Evolutionary conservation across 2,888 invertebrate genomes (phyloP).

Genomic region (Alsophila aescularia): DNA sequence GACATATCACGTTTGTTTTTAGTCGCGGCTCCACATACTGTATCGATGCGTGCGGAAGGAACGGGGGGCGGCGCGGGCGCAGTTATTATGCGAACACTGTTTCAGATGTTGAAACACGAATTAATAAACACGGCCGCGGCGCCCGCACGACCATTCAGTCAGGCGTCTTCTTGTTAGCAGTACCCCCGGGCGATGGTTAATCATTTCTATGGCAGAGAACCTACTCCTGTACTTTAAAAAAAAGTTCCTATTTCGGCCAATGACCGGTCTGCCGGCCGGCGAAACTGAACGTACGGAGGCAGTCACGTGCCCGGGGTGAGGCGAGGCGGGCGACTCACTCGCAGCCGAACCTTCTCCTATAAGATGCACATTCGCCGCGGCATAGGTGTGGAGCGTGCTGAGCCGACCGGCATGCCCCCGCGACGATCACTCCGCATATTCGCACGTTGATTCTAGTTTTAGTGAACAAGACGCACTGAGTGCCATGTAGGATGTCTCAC

Average conservation of each 20-base stretch:
- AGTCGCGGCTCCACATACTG: slow-evolving; percentile 54
- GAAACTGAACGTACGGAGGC: slow-evolving; percentile 70
- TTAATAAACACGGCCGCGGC: slow-evolving; percentile 59
- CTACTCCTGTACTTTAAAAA: slow-evolving; percentile 63
- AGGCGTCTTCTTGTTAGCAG: slow-evolving; percentile 53
- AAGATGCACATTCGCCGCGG: slow-evolving; percentile 81
- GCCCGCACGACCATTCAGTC: slow-evolving; percentile 55
- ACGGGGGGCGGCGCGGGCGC: slow-evolving; percentile 55
- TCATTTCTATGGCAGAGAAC: slow-evolving; percentile 70
- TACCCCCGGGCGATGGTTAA: slow-evolving; percentile 62
- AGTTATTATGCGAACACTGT: slow-evolving; percentile 66
- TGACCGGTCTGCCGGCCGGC: slow-evolving; percentile 79
- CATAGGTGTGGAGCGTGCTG: slow-evolving; percentile 80
- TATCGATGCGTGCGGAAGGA: slow-evolving; percentile 52
- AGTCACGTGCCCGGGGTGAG: slow-evolving; percentile 85
- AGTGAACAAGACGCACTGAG: slow-evolving; percentile 69
- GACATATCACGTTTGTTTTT: slow-evolving; percentile 55
- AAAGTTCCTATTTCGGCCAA: slow-evolving; percentile 75
- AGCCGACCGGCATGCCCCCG: slow-evolving; percentile 74
- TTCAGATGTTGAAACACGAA: slow-evolving; percentile 53
- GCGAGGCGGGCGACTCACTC: slow-evolving; percentile 77
- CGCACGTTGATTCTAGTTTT: slow-evolving; percentile 61
- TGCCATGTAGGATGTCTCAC: slow-evolving; percentile 84
- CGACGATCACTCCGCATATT: slow-evolving; percentile 58
- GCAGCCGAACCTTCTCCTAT: slow-evolving; percentile 79